These are phyloP conservation scores for Novumbra hubbsi DNA, from an alignment of 2,797 vertebrate species.

Conservation along the genomic window DNA sequence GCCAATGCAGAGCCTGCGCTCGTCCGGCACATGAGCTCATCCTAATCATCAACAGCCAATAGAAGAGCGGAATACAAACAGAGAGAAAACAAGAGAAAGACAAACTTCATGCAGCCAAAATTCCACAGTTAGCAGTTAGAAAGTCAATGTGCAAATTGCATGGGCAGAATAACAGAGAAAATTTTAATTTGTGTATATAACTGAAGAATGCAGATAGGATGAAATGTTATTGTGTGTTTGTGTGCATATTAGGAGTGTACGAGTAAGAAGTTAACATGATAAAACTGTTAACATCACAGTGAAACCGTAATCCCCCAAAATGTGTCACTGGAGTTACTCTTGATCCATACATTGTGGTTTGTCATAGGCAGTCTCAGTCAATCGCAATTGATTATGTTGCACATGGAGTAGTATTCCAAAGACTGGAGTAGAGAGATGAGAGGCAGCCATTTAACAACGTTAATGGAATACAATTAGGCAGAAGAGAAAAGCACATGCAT, in stretches of 20 bases:
- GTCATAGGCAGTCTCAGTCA: constrained; percentile 16
- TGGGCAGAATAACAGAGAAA: constrained; percentile 23
- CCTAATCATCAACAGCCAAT: constrained; percentile 84
- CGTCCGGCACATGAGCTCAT: constrained; percentile 89
- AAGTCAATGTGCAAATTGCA: constrained; percentile 62
- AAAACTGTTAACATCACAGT: neutral
- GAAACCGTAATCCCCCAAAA: constrained; percentile 9
- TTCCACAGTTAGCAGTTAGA: constrained; percentile 51
- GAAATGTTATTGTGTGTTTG: constrained; percentile 23
- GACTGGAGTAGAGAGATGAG: constrained; percentile 13
- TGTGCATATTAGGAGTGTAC: constrained; percentile 28
- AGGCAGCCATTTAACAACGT: constrained; percentile 22
- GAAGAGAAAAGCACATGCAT: constrained; percentile 39
- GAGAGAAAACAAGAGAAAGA: constrained; percentile 68
- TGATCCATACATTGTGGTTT: constrained; percentile 33
- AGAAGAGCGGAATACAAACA: constrained; percentile 66
- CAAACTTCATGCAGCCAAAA: constrained; percentile 77
- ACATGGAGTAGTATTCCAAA: constrained; percentile 26
- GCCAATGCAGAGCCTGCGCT: constrained; percentile 89
- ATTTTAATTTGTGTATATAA: constrained; percentile 1
- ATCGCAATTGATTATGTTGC: constrained; percentile 38
- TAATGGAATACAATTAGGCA: constrained; percentile 5
- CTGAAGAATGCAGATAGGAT: constrained; percentile 60
- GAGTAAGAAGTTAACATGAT: constrained; percentile 31
- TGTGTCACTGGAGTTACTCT: constrained; percentile 48